phyloP scores from a whole-genome alignment of 2,888 invertebrate species.

The Cosmia trapezina region DNA sequence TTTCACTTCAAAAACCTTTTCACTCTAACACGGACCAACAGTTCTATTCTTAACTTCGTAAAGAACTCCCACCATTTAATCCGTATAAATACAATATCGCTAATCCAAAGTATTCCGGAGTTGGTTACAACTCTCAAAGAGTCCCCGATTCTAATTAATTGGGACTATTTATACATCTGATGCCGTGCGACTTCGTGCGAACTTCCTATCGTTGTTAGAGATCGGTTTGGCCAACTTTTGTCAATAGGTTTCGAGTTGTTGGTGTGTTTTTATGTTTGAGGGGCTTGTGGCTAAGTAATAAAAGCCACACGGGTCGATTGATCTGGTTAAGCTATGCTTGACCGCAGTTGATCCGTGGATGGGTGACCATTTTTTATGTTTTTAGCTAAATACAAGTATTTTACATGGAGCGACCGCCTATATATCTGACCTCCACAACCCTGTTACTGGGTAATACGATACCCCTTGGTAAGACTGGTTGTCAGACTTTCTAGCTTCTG shows the following conservation, averaged over 20 bases:
- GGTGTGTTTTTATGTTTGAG: background rate
- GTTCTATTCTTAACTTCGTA: background rate
- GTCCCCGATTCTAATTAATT: slow-evolving; percentile 57
- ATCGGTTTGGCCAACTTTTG: slow-evolving; percentile 12
- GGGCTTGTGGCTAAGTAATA: too few species aligned
- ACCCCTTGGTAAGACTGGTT: too few species aligned
- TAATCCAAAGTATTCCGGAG: slow-evolving; percentile 26
- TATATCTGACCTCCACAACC: too few species aligned
- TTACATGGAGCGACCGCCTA: too few species aligned
- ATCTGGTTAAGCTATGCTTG: too few species aligned
- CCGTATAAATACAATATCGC: slow-evolving; percentile 37
- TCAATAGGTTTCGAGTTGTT: background rate
- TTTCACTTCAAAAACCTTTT: too few species aligned
- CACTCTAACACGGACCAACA: background rate
- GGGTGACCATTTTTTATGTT: too few species aligned
- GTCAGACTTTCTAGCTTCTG: too few species aligned
- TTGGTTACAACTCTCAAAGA: slow-evolving; percentile 34
- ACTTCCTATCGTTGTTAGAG: slow-evolving; percentile 37
- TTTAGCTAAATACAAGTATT: too few species aligned
- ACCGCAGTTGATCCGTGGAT: too few species aligned
- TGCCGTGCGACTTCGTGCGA: slow-evolving; percentile 16
- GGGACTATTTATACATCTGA: slow-evolving; percentile 48
- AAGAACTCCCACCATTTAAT: slow-evolving; percentile 6
- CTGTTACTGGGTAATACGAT: too few species aligned
- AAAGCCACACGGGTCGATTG: too few species aligned